These are phyloP conservation scores for Peromyscus eremicus DNA, from an alignment of 2,797 vertebrate genomes.

Conservation along the genomic window DNA sequence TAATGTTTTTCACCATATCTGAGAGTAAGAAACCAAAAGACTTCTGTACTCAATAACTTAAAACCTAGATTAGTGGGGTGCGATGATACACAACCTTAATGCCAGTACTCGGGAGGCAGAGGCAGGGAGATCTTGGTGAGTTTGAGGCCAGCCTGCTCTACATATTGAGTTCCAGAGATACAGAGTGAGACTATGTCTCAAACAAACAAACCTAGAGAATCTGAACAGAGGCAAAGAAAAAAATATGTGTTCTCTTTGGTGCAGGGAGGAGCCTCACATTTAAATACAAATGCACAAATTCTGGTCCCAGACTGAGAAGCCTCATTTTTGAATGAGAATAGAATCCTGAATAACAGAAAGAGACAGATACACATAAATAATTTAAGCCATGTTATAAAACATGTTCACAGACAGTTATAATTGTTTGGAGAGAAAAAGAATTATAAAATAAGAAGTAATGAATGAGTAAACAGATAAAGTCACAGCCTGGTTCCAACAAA, in stretches of 20 bases:
- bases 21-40: conserved; percentile 30
- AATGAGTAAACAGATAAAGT: not conserved
- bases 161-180: not conserved
- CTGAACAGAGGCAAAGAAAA: conserved; percentile 15
- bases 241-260: not conserved
- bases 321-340: conserved; percentile 31
- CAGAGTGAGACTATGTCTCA: not conserved
- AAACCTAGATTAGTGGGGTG: not conserved
- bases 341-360: not conserved
- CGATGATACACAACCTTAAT: not conserved
- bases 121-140: not conserved
- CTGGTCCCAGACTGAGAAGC: not conserved
- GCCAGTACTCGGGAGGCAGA: not conserved
- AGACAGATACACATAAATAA: not conserved
- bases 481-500: conserved; percentile 10
- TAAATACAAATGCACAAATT: conserved; percentile 33
- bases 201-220: not conserved
- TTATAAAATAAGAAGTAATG: conserved; percentile 10
- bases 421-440: conserved; percentile 2
- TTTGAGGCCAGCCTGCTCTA: not conserved
- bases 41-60: not conserved
- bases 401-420: conserved; percentile 18
- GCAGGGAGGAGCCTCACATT: not conserved
- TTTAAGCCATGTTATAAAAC: not conserved
- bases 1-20: not conserved